Percentiles rank a stretch among this genome's conserved stretches.
phyloP scores from a whole-genome alignment of 2,797 vertebrate genomes.

The Dallia pectoralis region DNA sequence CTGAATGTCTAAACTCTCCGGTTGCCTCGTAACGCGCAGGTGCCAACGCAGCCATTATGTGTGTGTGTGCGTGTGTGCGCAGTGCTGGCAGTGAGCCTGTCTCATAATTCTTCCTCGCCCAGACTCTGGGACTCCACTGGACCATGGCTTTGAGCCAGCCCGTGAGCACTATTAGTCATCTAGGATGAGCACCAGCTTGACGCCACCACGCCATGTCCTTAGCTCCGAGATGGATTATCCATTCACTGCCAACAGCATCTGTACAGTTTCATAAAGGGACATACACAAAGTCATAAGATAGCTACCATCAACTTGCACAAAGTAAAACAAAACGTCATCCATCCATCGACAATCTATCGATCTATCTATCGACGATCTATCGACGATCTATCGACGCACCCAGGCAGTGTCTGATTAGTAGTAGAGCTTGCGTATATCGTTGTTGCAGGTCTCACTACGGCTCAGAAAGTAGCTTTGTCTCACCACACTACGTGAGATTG shows the following conservation, averaged over 20 bases:
- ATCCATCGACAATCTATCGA: too few relatives aligned
- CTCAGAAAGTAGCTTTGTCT: background rate
- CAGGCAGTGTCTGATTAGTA: too few relatives aligned
- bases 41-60: background rate
- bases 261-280: constrained; percentile 8
- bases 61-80: constrained; percentile 38
- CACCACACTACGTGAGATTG: background rate
- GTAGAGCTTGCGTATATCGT: background rate
- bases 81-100: constrained; percentile 95
- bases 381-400: too few relatives aligned
- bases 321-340: too few relatives aligned
- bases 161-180: constrained; percentile 98
- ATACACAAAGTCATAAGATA: background rate
- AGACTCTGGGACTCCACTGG: constrained; percentile 98
- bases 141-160: constrained; percentile 99
- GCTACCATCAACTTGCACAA: background rate
- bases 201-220: constrained; percentile 96
- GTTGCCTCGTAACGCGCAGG: background rate
- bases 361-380: too few relatives aligned
- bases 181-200: constrained; percentile 94
- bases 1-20: too few relatives aligned
- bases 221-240: constrained; percentile 66
- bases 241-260: background rate
- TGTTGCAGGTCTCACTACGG: background rate
- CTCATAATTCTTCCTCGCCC: constrained; percentile 97